Conservation (phyloP, 1,140 invertebrate genomes). For the Plodia interpunctella region DNA sequence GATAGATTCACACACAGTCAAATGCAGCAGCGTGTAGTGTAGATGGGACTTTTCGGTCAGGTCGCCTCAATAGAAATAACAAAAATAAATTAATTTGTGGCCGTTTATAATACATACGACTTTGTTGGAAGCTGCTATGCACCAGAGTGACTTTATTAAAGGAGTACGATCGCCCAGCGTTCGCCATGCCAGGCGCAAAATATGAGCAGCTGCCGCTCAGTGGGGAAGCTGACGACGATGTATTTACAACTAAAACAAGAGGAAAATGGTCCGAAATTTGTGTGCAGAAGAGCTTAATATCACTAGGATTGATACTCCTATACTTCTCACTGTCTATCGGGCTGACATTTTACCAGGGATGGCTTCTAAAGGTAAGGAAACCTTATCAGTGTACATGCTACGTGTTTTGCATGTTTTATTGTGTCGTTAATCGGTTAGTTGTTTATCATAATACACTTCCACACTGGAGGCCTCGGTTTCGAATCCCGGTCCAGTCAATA, state of each 20-base stretch:
- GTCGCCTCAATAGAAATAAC: not conserved
- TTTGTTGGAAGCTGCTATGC: slow-evolving; percentile 38
- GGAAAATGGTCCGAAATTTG: slow-evolving; percentile 59
- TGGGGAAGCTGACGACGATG: slow-evolving; percentile 55
- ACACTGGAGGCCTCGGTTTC: no score
- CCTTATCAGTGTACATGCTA: not conserved
- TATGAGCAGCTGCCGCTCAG: slow-evolving; percentile 72
- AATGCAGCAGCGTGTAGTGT: no score
- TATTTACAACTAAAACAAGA: slow-evolving; percentile 52
- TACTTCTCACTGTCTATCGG: slow-evolving; percentile 95
- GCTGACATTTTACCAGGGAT: slow-evolving; percentile 97
- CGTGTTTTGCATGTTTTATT: not conserved
- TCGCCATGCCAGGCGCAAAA: slow-evolving; percentile 62
- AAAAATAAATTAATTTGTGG: not conserved
- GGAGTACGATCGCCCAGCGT: slow-evolving; percentile 24
- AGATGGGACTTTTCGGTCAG: not conserved
- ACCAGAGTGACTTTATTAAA: slow-evolving; percentile 26
- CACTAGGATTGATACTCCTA: slow-evolving; percentile 80
- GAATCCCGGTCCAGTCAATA: no score
- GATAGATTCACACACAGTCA: no score
- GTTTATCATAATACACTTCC: no score
- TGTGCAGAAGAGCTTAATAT: slow-evolving; percentile 58
- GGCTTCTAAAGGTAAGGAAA: slow-evolving; percentile 88
- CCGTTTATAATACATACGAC: not conserved
- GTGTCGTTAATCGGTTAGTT: no score